Evolutionary conservation across 2,113 vertebrate species (phyloP).

Genomic region (Catharus minimus): DNA sequence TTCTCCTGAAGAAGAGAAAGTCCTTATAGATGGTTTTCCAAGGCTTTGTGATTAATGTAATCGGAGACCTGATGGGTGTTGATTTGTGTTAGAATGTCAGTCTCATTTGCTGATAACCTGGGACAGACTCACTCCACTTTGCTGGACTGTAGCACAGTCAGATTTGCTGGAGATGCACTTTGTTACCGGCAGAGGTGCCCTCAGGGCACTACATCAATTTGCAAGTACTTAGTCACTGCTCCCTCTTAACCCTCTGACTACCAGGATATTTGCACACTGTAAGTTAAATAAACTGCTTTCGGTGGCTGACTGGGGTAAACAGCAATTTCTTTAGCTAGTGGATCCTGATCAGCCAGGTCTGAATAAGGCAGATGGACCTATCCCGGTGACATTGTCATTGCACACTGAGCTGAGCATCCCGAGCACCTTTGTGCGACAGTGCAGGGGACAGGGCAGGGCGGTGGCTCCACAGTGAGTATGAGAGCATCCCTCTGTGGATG

Average conservation of each 20-base stretch:
- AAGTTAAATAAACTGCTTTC: background rate
- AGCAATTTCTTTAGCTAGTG: background rate
- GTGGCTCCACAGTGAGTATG: accelerated
- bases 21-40: background rate
- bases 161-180: slow-evolving; percentile 11
- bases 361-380: background rate
- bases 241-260: slow-evolving; percentile 25
- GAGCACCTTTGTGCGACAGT: background rate
- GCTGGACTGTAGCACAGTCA: background rate
- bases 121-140: background rate
- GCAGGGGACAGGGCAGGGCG: no score
- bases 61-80: background rate
- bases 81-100: background rate
- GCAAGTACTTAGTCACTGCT: background rate
- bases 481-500: background rate
- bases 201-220: slow-evolving; percentile 22
- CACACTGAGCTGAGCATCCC: background rate
- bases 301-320: background rate
- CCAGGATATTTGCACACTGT: background rate
- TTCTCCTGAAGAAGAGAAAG: background rate
- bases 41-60: background rate
- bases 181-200: background rate
- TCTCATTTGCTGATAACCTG: slow-evolving; percentile 12
- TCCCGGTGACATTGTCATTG: no score
- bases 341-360: background rate